Percentiles rank a stretch among this genome's conserved stretches.
These are phyloP conservation scores for Polymixis flavicincta DNA, from an alignment of 2,888 invertebrate genomes.

Conservation along the genomic window DNA sequence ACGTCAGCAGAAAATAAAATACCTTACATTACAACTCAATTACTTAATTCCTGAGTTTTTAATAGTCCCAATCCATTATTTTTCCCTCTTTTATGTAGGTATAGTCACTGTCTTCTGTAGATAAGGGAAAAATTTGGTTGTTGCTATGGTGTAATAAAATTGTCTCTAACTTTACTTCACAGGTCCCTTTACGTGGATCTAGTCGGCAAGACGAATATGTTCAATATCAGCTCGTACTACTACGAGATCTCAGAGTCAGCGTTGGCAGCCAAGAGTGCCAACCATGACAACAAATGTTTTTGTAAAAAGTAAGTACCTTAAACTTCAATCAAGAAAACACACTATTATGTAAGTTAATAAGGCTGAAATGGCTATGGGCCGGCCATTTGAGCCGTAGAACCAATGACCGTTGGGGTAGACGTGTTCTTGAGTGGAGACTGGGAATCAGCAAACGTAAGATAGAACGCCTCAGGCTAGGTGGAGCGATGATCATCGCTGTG, in stretches of 20 bases:
- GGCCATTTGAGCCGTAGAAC: no score
- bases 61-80: neutral
- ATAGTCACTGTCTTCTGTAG: no score
- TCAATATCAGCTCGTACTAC: conserved; percentile 86
- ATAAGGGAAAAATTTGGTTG: no score
- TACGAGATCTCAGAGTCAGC: conserved; percentile 85
- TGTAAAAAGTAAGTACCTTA: conserved; percentile 76
- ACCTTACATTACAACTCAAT: neutral
- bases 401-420: no score
- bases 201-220: conserved; percentile 79
- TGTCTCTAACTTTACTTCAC: neutral
- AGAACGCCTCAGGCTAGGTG: no score
- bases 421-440: no score
- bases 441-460: no score
- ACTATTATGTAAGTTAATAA: no score
- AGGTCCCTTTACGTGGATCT: conserved; percentile 87
- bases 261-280: conserved; percentile 84
- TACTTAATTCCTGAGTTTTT: neutral
- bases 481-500: no score
- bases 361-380: no score
- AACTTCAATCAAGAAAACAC: no score
- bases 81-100: neutral
- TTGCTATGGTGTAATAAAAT: conserved; percentile 1
- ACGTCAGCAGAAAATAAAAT: conserved; percentile 1
- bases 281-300: conserved; percentile 88